phyloP scores from a whole-genome alignment of 2,113 vertebrate genomes.

The Casuarius casuarius region DNA sequence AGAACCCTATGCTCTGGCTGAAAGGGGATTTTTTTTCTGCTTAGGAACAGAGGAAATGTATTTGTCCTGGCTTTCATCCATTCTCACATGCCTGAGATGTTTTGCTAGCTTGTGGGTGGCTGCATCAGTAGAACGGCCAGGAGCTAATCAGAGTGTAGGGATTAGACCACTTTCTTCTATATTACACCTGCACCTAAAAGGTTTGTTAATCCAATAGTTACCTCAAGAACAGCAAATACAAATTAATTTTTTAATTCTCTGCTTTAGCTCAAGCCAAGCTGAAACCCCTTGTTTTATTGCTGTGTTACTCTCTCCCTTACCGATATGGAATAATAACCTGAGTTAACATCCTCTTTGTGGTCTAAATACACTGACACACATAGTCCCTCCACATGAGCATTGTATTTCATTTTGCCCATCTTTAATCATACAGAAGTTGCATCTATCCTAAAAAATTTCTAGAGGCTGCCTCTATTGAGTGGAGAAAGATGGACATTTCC shows the following conservation, averaged over 20 bases:
- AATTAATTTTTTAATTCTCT: not conserved
- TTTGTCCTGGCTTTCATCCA: not conserved
- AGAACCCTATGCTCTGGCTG: not conserved
- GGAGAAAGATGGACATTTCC: not conserved
- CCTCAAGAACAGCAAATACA: not conserved
- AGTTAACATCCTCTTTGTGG: not conserved
- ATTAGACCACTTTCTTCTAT: not conserved
- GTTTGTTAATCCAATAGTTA: not conserved
- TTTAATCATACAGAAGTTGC: not conserved
- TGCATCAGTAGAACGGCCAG: not conserved
- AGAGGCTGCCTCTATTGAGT: not conserved
- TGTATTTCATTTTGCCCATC: not conserved
- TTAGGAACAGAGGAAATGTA: not conserved
- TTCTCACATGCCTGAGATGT: not conserved
- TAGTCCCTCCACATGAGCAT: rapidly evolving
- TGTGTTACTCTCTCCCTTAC: not conserved
- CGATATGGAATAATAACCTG: not conserved
- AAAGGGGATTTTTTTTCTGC: not conserved
- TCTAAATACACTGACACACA: not conserved
- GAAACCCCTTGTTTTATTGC: not conserved
- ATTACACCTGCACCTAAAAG: not conserved
- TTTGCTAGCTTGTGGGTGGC: not conserved
- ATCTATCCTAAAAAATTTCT: not conserved
- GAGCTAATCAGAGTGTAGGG: not conserved
- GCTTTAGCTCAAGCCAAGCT: not conserved